Evolutionary conservation across 2,797 vertebrate genomes (phyloP).

Genomic region (Melanotaenia maccullochi): DNA sequence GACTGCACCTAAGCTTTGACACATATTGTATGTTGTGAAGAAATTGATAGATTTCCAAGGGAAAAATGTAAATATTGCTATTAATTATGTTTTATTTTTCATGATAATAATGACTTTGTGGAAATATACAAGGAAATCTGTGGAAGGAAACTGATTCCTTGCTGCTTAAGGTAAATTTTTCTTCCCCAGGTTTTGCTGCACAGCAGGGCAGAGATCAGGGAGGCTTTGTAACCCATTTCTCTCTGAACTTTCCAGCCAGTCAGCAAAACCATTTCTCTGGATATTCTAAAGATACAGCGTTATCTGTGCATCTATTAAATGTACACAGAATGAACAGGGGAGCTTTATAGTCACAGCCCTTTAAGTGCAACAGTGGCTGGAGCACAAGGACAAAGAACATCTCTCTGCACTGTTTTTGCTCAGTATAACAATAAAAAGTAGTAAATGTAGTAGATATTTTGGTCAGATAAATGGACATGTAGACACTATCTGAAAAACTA

Average conservation of each 20-base stretch:
- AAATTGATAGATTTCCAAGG: not conserved
- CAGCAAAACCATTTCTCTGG: conserved; percentile 35
- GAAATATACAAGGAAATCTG: not conserved
- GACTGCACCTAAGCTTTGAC: not conserved
- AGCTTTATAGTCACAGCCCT: conserved; percentile 22
- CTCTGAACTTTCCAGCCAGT: conserved; percentile 39
- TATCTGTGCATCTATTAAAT: conserved; percentile 24
- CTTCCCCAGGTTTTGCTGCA: conserved; percentile 41
- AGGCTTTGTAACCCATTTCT: not conserved
- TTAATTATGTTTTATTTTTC: not conserved
- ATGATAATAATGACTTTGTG: not conserved
- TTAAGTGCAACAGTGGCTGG: conserved; percentile 19
- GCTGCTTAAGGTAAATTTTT: conserved; percentile 12
- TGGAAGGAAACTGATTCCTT: not conserved
- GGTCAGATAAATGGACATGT: not conserved
- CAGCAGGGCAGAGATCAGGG: conserved; percentile 56
- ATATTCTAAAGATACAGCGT: conserved; percentile 23
- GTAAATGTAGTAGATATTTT: not conserved
- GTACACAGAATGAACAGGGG: conserved; percentile 16
- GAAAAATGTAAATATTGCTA: not conserved
- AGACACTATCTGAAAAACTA: not conserved
- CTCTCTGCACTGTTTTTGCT: not conserved
- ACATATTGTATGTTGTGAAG: not conserved
- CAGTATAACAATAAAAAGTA: not conserved
- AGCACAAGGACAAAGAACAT: conserved; percentile 2